Conservation (phyloP, 2,888 invertebrate species). For the Trissolcus japonicus region DNA sequence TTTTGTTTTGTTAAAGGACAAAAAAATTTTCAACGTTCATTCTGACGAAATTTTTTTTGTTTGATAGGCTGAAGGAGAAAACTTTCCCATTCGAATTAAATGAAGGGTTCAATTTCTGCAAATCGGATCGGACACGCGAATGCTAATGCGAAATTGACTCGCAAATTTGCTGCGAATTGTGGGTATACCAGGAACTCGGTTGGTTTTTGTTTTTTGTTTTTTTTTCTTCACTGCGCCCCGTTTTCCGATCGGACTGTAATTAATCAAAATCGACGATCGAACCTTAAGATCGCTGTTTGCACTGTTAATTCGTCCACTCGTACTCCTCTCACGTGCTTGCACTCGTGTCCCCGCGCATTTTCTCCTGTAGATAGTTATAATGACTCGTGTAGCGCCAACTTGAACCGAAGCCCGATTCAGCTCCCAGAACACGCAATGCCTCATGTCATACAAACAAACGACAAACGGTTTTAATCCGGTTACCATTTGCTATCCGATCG, state of each 20-base stretch:
- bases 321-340: constrained; percentile 52
- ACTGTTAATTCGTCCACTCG: constrained; percentile 40
- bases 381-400: constrained; percentile 50
- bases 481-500: constrained; percentile 19
- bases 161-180: background rate
- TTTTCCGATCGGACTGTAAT: background rate
- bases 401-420: constrained; percentile 29
- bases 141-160: constrained; percentile 16
- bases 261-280: constrained; percentile 12
- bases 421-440: constrained; percentile 37
- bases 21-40: no score
- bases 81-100: background rate
- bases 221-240: no score
- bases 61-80: no score
- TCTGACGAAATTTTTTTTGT: no score
- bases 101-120: no score
- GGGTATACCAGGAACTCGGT: no score
- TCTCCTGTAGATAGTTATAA: constrained; percentile 48
- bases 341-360: constrained; percentile 38
- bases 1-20: no score
- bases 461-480: constrained; percentile 48
- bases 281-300: constrained; percentile 24
- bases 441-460: constrained; percentile 42
- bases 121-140: constrained; percentile 3
- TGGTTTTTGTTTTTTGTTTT: no score